Conservation (phyloP, 2,797 vertebrate genomes). For the Alcedo atthis region DNA sequence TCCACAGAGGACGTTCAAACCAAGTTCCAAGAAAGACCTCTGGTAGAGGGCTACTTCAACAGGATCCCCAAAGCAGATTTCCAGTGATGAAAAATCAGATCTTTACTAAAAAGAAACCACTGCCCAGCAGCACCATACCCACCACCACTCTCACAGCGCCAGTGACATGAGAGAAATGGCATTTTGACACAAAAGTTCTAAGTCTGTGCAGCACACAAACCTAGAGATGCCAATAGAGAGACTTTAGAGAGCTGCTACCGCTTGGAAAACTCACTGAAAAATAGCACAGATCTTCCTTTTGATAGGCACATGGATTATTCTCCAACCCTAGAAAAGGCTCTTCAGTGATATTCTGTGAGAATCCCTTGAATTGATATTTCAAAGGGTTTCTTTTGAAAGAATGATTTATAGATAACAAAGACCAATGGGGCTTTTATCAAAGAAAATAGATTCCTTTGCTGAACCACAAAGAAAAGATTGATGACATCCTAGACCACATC, state of each 20-base stretch:
- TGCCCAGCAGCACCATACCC: not conserved
- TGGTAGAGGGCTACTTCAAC: not conserved
- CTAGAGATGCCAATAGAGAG: not conserved
- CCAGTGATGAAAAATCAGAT: not conserved
- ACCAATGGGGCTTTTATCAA: slow-evolving; percentile 76
- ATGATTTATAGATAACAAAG: slow-evolving; percentile 80
- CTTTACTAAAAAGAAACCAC: not conserved
- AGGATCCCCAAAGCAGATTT: not conserved
- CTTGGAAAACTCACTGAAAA: slow-evolving; percentile 54
- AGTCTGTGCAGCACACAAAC: not conserved
- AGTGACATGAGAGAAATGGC: not conserved
- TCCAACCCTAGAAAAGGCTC: slow-evolving; percentile 54
- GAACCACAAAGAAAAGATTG: slow-evolving; percentile 75
- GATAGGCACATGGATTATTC: slow-evolving; percentile 62
- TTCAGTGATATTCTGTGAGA: slow-evolving; percentile 67
- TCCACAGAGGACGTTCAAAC: not conserved
- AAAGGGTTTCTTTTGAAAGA: slow-evolving; percentile 71
- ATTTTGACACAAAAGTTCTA: slow-evolving; percentile 10
- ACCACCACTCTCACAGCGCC: not conserved
- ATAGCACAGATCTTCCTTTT: slow-evolving; percentile 48
- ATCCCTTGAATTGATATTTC: slow-evolving; percentile 75
- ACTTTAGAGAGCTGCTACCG: slow-evolving; percentile 12
- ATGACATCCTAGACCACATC: slow-evolving; percentile 67
- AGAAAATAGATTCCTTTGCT: slow-evolving; percentile 77
- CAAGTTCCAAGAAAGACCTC: not conserved